A percentile compares a stretch with the other conserved stretches of the same genome.
These are phyloP conservation scores for Chloebia gouldiae DNA, from an alignment of 2,113 vertebrate genomes.

Conservation along the genomic window DNA sequence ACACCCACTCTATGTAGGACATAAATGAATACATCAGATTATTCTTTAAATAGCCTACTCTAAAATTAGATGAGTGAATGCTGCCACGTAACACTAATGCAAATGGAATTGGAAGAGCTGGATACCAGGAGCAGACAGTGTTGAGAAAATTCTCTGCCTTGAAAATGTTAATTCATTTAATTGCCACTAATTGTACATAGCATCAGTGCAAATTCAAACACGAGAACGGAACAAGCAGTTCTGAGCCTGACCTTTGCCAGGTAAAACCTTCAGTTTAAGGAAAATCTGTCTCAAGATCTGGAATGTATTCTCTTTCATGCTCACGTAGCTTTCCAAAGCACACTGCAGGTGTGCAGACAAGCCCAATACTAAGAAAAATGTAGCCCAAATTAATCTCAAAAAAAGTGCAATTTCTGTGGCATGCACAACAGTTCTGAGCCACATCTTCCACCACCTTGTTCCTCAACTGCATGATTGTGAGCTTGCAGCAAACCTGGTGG, in stretches of 20 bases:
- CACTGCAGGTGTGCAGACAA: not conserved
- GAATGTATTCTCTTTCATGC: not conserved
- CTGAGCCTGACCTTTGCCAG: not conserved
- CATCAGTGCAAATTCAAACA: not conserved
- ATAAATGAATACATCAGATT: slow-evolving; percentile 9
- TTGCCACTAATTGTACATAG: slow-evolving; percentile 4
- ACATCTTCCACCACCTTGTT: not conserved
- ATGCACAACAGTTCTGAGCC: not conserved
- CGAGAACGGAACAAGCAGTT: not conserved
- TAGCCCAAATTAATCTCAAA: not conserved
- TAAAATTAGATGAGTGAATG: slow-evolving; percentile 4
- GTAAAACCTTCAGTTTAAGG: not conserved
- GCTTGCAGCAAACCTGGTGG: not conserved
- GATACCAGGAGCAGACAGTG: not conserved
- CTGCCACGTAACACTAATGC: not conserved
- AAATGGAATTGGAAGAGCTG: not conserved
- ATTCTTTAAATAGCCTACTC: slow-evolving; percentile 22
- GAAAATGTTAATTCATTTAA: slow-evolving; percentile 42
- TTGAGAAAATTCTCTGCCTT: not conserved
- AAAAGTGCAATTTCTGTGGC: not conserved
- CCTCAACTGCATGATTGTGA: not conserved
- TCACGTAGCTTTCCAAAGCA: not conserved
- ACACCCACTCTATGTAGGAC: not conserved
- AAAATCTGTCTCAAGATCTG: not conserved
- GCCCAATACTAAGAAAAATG: not conserved